Base-by-base conservation (phyloP, 2,797 vertebrate genomes). In the Eremophila alpestris region DNA sequence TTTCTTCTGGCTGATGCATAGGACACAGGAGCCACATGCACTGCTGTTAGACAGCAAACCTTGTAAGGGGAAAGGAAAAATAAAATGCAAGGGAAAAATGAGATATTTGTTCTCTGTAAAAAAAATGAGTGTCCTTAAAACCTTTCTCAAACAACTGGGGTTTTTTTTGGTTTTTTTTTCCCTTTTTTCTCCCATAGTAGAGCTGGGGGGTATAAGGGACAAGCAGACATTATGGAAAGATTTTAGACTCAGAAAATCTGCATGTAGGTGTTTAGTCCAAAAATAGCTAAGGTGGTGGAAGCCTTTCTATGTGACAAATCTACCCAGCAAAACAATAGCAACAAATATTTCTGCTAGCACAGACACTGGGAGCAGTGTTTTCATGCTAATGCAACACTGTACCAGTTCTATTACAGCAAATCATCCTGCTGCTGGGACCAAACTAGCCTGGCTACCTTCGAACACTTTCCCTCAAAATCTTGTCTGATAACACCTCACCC, bases 351-450 rank as follows among this genome's bases (percentile, higher is more conserved):
- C 67, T 76, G 27, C 46, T 60, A 26, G 22, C 16, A 34, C 32
- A 74, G 48, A 34, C 21, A 18, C 16, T 26, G 26, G 23, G 16
- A 92, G 17, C 26, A n/a, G 5, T 0, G 2, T 17, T 36, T 29
- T 48, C n/a, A 4, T 7, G 17, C 6, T 59, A 63, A 59, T 1
- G 2, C 1, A 7, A 14, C 45, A 7, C 36, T 20, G 13, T 4
- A 19, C 29, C 7, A 63, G 40, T 32, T 71, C 22, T 40, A 1
- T 17, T n/a, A 21, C 7, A 52, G 19, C 17, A 55, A 62, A 43
- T 22, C 41, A n/a, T n/a, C 38, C 24, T 45, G 27, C 19, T 63
- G 7, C 70, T 64, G 12, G n/a, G 36, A 89, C 36, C 41, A 75
- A 78, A 71, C 13, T 21, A 84, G 15, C 10, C 38, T 26, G 13